phyloP scores from a whole-genome alignment of 2,113 vertebrate genomes.

The Saccopteryx bilineata region DNA sequence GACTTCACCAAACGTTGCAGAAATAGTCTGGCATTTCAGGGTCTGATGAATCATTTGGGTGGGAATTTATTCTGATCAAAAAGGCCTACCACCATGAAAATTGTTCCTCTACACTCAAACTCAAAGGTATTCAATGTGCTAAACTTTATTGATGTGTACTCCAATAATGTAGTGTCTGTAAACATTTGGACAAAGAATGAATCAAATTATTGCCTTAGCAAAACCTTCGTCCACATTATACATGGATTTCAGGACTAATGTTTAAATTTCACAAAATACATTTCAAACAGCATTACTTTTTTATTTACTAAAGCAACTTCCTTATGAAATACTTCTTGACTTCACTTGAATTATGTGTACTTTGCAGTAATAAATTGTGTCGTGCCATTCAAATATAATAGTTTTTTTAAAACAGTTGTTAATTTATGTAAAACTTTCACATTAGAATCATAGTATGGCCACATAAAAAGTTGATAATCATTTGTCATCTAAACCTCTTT shows the following conservation, averaged over 20 bases:
- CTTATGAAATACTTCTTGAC: background rate
- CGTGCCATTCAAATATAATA: background rate
- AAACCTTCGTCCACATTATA: background rate
- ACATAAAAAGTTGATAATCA: background rate
- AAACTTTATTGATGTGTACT: background rate
- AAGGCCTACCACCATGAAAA: background rate
- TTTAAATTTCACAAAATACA: constrained; percentile 53
- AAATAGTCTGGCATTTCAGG: constrained; percentile 36
- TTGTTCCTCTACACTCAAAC: background rate
- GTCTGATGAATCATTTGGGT: background rate
- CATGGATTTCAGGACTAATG: background rate
- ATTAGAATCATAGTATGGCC: background rate
- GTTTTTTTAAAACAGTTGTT: background rate
- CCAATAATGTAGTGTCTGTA: background rate
- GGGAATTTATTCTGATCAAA: background rate
- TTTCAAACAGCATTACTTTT: constrained; percentile 18
- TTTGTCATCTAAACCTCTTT: background rate
- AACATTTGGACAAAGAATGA: constrained; percentile 14
- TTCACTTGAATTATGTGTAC: background rate
- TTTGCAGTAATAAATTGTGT: constrained; percentile 15
- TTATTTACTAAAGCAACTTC: background rate
- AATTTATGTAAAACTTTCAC: constrained; percentile 12
- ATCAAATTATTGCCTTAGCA: background rate
- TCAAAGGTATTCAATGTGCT: background rate
- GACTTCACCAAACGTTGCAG: background rate